Conservation (phyloP, 2,113 vertebrate species). For the Oenanthe oenanthe region DNA sequence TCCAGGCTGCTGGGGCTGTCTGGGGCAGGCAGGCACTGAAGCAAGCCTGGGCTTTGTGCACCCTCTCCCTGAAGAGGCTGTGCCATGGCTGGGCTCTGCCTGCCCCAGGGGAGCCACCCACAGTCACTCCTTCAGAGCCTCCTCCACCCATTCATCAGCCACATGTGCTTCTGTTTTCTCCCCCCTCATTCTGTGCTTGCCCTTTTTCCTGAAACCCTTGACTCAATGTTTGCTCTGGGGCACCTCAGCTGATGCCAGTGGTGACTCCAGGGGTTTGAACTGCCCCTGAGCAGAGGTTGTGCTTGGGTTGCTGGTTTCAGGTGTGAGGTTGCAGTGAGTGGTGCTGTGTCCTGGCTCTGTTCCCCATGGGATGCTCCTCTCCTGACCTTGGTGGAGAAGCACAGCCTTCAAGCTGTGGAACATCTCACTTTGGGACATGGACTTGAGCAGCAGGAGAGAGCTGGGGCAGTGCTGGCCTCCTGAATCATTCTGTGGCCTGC, state of each 20-base stretch:
- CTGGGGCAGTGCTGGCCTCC: background rate
- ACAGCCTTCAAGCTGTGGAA: background rate
- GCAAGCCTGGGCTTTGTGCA: background rate
- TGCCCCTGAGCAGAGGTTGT: background rate
- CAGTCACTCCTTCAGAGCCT: background rate
- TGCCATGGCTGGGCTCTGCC: background rate
- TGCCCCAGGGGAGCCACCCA: fast-evolving
- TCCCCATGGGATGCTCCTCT: background rate
- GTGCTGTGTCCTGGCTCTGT: background rate
- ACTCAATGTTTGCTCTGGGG: background rate
- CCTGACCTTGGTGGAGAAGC: background rate
- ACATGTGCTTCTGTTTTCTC: background rate
- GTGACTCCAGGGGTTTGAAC: background rate
- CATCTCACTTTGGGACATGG: background rate
- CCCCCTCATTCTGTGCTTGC: background rate
- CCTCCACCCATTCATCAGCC: background rate
- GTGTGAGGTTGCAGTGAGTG: background rate
- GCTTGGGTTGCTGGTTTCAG: fast-evolving
- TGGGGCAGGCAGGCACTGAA: background rate
- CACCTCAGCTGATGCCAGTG: background rate
- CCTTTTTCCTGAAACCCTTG: background rate
- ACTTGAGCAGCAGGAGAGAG: background rate
- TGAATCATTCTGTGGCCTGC: background rate
- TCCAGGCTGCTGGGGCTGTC: background rate
- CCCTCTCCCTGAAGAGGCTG: background rate